phyloP scores from a whole-genome alignment of 2,797 vertebrate species.

The Petrocephalus schoutedeni region DNA sequence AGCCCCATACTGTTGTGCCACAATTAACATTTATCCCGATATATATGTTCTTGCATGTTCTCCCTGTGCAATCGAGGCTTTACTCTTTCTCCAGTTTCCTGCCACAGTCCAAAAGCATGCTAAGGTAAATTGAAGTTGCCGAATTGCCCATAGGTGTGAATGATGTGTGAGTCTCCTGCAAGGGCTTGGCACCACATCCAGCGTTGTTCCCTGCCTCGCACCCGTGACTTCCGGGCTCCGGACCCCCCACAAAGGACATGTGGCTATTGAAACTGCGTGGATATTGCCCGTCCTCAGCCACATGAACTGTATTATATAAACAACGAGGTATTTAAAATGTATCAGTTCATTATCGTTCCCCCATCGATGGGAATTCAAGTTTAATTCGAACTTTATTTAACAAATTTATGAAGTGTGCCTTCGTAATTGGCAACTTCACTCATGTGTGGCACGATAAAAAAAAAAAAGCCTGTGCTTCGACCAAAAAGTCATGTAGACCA shows the following conservation, averaged over 20 bases:
- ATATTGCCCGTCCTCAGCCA: not conserved
- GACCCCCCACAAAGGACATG: not conserved
- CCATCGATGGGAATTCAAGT: slow-evolving; percentile 17
- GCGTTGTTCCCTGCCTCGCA: not conserved
- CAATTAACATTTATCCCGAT: slow-evolving; percentile 13
- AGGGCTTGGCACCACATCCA: not conserved
- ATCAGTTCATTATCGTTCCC: not conserved
- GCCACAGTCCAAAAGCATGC: not conserved
- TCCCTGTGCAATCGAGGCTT: not conserved
- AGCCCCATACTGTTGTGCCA: slow-evolving; percentile 24
- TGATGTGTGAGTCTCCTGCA: not conserved
- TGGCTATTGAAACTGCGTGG: not conserved
- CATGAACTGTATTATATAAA: slow-evolving; percentile 17
- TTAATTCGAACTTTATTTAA: slow-evolving; percentile 7
- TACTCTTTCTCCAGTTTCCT: not conserved
- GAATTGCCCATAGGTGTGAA: not conserved
- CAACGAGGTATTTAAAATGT: slow-evolving; percentile 3
- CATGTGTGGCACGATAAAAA: not conserved
- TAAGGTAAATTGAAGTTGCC: not conserved
- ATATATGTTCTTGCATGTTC: not conserved
- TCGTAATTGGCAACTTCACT: slow-evolving; percentile 1
- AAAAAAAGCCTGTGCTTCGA: not conserved
- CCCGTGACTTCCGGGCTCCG: not conserved
- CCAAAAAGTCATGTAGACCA: not conserved
- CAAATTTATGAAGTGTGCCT: not conserved